phyloP scores from a whole-genome alignment of 2,113 vertebrate species.

The Apteryx owenii region DNA sequence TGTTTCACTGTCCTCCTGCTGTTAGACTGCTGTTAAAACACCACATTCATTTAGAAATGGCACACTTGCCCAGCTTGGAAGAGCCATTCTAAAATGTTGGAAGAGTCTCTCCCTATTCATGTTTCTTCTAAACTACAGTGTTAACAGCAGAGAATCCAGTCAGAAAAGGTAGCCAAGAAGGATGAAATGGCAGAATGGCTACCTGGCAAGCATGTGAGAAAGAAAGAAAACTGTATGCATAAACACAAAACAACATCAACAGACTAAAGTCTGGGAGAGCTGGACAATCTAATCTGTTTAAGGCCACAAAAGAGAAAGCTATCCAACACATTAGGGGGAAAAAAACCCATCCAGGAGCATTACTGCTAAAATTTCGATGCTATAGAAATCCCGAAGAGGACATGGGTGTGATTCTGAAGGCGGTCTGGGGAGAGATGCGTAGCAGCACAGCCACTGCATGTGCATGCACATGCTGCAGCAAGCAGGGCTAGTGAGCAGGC shows the following conservation, averaged over 20 bases:
- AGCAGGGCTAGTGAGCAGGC: neutral
- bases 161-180: neutral
- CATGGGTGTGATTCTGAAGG: neutral
- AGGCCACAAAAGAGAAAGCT: neutral
- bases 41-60: neutral
- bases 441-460: neutral
- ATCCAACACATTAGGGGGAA: neutral
- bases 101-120: neutral
- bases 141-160: neutral
- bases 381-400: neutral
- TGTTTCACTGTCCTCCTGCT: neutral
- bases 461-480: neutral
- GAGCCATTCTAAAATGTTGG: neutral
- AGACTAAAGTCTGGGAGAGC: neutral
- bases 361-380: neutral
- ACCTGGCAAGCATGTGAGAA: neutral
- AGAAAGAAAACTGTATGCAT: neutral
- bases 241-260: neutral
- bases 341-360: rapidly evolving
- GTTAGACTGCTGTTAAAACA: neutral
- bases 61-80: neutral
- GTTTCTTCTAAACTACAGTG: rapidly evolving
- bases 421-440: neutral
- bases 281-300: neutral
- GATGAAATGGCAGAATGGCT: neutral